A percentile compares a stretch with the other conserved stretches of the same genome.
phyloP scores from a whole-genome alignment of 1,140 invertebrate genomes.

The Linepithema humile region DNA sequence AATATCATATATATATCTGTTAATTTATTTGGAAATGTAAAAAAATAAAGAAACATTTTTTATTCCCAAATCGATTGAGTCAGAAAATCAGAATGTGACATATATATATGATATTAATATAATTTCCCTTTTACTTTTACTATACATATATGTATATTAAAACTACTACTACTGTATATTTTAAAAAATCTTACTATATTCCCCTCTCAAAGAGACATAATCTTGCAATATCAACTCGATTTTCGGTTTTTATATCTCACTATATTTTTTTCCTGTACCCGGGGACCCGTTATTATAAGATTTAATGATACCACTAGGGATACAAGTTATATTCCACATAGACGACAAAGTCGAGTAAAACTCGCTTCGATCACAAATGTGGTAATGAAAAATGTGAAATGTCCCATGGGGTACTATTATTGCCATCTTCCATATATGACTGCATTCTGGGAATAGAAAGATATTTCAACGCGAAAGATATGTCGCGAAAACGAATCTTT shows the following conservation, averaged over 20 bases:
- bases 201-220: too few relatives aligned
- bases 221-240: neutral
- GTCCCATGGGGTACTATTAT: slow-evolving; percentile 18
- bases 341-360: slow-evolving; percentile 1
- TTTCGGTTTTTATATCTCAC: neutral
- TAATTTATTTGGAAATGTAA: too few relatives aligned
- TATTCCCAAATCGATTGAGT: too few relatives aligned
- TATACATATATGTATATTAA: too few relatives aligned
- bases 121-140: too few relatives aligned
- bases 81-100: too few relatives aligned
- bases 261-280: neutral
- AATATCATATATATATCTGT: too few relatives aligned
- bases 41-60: too few relatives aligned
- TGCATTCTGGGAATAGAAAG: neutral
- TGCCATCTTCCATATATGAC: neutral
- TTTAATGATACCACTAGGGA: slow-evolving; percentile 40
- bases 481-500: neutral
- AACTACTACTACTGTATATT: too few relatives aligned
- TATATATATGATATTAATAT: too few relatives aligned
- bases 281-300: neutral
- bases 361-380: slow-evolving; percentile 8
- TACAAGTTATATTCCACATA: neutral
- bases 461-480: neutral
- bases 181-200: too few relatives aligned
- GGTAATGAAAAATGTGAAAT: slow-evolving; percentile 42